Evolutionary conservation across 1,140 invertebrate genomes (phyloP), one percentile per base, ranked within the genome.

Genomic region (Campodea augens): DNA sequence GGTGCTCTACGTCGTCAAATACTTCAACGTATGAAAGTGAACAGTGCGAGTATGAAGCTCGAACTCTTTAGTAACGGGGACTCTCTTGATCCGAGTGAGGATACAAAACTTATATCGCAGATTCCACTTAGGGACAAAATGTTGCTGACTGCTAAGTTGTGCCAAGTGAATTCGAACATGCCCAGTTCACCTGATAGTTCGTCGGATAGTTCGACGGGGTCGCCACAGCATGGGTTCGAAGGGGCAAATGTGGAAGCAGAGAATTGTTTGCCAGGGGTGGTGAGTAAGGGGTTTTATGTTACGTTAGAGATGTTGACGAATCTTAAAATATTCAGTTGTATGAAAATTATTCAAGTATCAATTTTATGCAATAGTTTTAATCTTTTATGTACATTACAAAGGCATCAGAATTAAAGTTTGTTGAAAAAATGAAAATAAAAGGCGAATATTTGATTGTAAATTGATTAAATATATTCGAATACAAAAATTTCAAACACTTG

Each of bases 51-150:
- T 55, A 74, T 81, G 12, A 91, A 92, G 65, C 69, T 93, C 43
- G 89, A 96, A 63, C 69, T 95, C 49, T 91, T 81, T 62, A 66
- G 88, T 10, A 92, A 91, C 61, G 83, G 81, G 10, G 91, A 96
- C 57, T 61, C 81, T 5, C 67, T 95, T 39, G 90, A 95, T 57
- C 75, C 80, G 27, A 70, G 73, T 32, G 86, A 92, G 53, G 89
- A 95, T 63, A 75, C 81, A 51, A 87, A 88, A 69, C 73, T 89
- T 18, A 70, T 96, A 25, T 82, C 78, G 15, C 81, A 92, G 58
- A 77, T 90, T 55, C 79, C 80, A 38, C 69, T 92, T 38, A 68
- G 84, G 52, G 89, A 96, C 65, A 95, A 95, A 77, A 83, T 81
- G 79, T 56, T 81, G 41, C 72, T 97, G 47, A 81, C 83, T 49